These are phyloP conservation scores for Ochropleura leucogaster DNA, from an alignment of 2,888 invertebrate species.

Conservation along the genomic window DNA sequence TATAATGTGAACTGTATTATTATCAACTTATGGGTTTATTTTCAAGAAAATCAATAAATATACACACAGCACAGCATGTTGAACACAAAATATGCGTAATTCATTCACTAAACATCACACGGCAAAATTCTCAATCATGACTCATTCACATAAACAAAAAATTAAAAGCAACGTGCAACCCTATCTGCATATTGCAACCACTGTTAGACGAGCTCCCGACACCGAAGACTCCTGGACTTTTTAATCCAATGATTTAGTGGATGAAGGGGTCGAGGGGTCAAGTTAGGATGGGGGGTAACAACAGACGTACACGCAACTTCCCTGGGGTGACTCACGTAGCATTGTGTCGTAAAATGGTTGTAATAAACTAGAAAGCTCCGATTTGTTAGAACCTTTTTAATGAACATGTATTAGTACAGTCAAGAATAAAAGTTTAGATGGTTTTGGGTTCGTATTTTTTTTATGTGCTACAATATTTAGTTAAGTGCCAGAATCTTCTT, in stretches of 20 bases:
- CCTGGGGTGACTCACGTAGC: constrained; percentile 75
- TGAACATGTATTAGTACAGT: constrained; percentile 48
- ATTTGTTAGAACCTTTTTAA: constrained; percentile 60
- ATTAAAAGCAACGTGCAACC: constrained; percentile 63
- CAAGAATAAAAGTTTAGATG: not conserved
- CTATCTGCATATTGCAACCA: constrained; percentile 69
- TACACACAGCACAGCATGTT: not conserved
- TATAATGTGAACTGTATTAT: not conserved
- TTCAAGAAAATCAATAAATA: not conserved
- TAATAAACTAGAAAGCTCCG: constrained; percentile 66
- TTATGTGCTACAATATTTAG: not conserved
- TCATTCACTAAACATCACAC: constrained; percentile 31
- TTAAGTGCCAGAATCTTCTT: no score
- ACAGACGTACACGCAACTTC: constrained; percentile 79
- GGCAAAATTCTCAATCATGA: constrained; percentile 64
- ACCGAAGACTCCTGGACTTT: constrained; percentile 59
- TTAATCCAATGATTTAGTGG: constrained; percentile 69
- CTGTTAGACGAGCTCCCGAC: constrained; percentile 63
- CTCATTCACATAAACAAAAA: constrained; percentile 65
- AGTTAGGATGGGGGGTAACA: constrained; percentile 67
- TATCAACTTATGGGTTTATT: not conserved
- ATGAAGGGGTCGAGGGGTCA: constrained; percentile 72
- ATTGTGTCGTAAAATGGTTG: constrained; percentile 56
- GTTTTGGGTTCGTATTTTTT: not conserved
- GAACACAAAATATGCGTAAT: constrained; percentile 20